Percentiles rank a stretch among this genome's conserved stretches.
Conservation (phyloP, 2,797 vertebrate species). For the Manis javanica region DNA sequence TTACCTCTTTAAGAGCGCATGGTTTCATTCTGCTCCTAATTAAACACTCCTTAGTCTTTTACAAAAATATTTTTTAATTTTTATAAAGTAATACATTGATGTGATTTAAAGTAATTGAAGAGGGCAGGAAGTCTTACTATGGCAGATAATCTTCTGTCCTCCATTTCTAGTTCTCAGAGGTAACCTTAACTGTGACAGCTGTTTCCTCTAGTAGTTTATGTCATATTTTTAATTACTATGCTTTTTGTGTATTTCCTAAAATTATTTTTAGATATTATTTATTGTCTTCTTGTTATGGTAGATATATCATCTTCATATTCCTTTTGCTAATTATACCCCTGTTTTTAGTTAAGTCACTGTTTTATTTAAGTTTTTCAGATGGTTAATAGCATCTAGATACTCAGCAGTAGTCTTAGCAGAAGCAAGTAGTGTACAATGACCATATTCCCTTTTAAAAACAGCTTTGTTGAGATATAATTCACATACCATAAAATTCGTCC, state of each 20-base stretch:
- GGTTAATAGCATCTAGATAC: slow-evolving; percentile 29
- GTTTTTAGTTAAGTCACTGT: slow-evolving; percentile 45
- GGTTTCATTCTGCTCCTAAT: slow-evolving; percentile 72
- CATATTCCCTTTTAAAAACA: slow-evolving; percentile 40
- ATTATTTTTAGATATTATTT: slow-evolving; percentile 43
- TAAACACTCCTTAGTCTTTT: background rate
- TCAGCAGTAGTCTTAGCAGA: slow-evolving; percentile 23
- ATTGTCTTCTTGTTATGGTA: background rate
- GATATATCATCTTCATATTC: background rate
- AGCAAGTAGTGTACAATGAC: background rate
- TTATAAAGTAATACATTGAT: slow-evolving; percentile 8
- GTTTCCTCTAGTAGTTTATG: background rate
- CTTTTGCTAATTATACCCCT: background rate
- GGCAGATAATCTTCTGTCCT: background rate
- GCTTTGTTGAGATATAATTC: slow-evolving; percentile 37
- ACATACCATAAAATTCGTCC: background rate
- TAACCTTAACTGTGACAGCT: background rate
- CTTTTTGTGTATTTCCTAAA: slow-evolving; percentile 58
- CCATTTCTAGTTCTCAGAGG: background rate
- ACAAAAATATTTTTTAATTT: background rate
- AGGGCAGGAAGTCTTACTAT: background rate
- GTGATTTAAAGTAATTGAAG: slow-evolving; percentile 23
- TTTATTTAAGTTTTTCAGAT: slow-evolving; percentile 32
- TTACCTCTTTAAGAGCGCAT: slow-evolving; percentile 75
- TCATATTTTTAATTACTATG: slow-evolving; percentile 39